Evolutionary conservation across 2,113 vertebrate species (phyloP).

Genomic region (Neolamprologus variostigma): DNA sequence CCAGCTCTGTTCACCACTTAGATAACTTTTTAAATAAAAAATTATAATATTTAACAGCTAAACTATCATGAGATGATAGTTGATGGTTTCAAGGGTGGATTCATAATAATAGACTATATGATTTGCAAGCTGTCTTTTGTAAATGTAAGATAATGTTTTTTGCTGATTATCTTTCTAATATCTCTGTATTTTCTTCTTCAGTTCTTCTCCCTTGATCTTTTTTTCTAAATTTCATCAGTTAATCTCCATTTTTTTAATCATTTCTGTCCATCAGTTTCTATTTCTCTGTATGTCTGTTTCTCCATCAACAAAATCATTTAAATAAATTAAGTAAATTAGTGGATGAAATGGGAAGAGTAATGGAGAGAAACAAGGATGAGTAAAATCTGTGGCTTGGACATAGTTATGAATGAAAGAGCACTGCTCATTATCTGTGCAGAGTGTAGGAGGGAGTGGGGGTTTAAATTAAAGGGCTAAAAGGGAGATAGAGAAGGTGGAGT

Average conservation of each 20-base stretch:
- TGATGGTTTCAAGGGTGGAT: background rate
- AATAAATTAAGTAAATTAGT: background rate
- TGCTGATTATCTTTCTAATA: background rate
- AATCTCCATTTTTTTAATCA: background rate
- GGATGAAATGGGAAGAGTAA: background rate
- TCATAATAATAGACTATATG: background rate
- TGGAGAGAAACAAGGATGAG: background rate
- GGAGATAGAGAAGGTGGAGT: background rate
- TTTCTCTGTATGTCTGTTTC: background rate
- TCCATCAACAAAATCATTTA: background rate
- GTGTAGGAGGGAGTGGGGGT: background rate
- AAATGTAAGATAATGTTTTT: accelerated
- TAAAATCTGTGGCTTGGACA: background rate
- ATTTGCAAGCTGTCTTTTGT: background rate
- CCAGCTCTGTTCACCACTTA: background rate
- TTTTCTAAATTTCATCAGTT: background rate
- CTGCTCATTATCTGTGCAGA: background rate
- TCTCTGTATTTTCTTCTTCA: background rate
- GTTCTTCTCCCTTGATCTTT: background rate
- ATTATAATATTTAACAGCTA: background rate
- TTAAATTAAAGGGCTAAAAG: background rate
- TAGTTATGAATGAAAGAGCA: constrained; percentile 12
- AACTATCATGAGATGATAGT: accelerated
- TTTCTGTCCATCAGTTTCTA: background rate
- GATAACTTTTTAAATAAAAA: background rate